Conservation (phyloP, 2,113 vertebrate genomes). For the Ovibos moschatus region DNA sequence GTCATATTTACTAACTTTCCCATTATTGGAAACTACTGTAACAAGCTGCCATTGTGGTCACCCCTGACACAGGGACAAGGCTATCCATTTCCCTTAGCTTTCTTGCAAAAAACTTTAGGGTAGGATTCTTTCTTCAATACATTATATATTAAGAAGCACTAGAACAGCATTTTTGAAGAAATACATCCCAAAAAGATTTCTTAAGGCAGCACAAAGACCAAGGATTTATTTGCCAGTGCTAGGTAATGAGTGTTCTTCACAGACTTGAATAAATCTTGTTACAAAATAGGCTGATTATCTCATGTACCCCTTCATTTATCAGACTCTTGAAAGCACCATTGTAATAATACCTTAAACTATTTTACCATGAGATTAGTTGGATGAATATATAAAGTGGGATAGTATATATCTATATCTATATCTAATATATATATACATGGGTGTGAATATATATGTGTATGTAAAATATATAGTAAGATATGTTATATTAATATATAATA, state of each 20-base stretch:
- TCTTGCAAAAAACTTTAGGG: not conserved
- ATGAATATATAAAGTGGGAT: not conserved
- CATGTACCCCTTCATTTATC: not conserved
- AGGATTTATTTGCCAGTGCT: not conserved
- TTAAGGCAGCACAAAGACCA: not conserved
- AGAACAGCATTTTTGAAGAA: not conserved
- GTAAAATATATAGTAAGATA: not conserved
- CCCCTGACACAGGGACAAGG: not conserved
- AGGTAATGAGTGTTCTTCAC: not conserved
- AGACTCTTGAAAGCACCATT: not conserved
- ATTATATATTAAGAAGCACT: not conserved
- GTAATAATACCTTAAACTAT: not conserved
- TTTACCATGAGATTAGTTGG: not conserved
- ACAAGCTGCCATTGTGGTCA: not conserved
- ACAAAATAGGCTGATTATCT: not conserved
- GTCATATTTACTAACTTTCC: not conserved
- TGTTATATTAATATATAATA: not conserved
- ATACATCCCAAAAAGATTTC: not conserved
- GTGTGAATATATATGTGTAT: not conserved
- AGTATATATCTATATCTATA: too few relatives aligned
- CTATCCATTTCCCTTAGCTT: not conserved
- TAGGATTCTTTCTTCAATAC: not conserved
- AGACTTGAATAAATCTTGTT: not conserved
- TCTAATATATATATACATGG: rapidly evolving
- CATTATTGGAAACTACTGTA: not conserved